Base-by-base conservation (phyloP, 1,140 invertebrate genomes). In the Drosophila erecta region DNA sequence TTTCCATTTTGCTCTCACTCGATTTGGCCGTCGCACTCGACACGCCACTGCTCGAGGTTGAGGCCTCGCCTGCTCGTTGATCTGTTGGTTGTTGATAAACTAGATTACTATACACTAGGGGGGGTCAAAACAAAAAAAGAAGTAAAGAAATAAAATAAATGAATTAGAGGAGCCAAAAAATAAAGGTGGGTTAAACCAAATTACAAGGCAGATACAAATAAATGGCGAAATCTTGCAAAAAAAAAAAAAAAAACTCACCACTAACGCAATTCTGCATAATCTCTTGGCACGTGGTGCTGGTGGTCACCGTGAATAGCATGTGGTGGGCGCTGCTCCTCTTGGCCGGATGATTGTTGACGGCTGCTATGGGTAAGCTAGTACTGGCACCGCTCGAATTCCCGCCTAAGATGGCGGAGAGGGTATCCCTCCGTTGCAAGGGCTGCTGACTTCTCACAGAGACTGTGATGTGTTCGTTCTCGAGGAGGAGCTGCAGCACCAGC, bases 401-500 rank as follows among this genome's bases (percentile, higher is more conserved):
- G 27, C 74, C 76, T 67, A 87, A 73, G 1, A 90, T 77, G 7
- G 81, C 72, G 3, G 79, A 78, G 5, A 80, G 70, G 3, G 79
- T 79, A 50, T 92, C 89, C 4, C 79, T 56, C 3, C 80, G 81
- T 43, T 92, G 86, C 38, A 92, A 43, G 5, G 91, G 83, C 54
- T 92, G 79, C 60, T 93, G 93, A 10, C 94, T 95, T 15, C 94
- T 95, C 24, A 97, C 93, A 44, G 95, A 95, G 3, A 97, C 95
- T 10, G 95, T 93, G 40, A 97, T 94, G 76, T 96, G 97, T 92
- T 98, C 97, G 89, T 96, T 96, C 81, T 98, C 97, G 41, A 98
- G 92, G 15, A 98, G 93, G 24, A 98, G 93, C 90, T 98, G 97
- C 8, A 98, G 92, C 54, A 98, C 95, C 27, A 98, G 92, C 60